Conservation (phyloP, 2,797 vertebrate genomes). For the Siniperca obscura region DNA sequence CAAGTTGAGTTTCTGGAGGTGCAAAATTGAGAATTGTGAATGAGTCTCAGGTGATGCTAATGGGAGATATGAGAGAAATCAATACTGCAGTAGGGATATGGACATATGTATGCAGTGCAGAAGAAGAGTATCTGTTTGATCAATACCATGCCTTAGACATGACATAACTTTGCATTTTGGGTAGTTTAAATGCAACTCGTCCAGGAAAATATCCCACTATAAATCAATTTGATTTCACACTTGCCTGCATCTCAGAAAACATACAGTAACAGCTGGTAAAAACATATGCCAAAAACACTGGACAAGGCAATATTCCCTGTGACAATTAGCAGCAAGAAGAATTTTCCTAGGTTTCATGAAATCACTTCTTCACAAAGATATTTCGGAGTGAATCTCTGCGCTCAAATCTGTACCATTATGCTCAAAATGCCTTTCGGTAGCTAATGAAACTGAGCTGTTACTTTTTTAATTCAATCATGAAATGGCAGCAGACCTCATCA, state of each 20-base stretch:
- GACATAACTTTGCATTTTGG: slow-evolving; percentile 18
- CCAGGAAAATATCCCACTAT: neutral
- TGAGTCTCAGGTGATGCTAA: slow-evolving; percentile 33
- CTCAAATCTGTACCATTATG: slow-evolving; percentile 49
- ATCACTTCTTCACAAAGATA: slow-evolving; percentile 16
- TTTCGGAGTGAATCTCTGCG: neutral
- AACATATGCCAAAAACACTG: slow-evolving; percentile 21
- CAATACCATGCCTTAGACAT: slow-evolving; percentile 23
- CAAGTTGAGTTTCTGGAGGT: slow-evolving; percentile 38
- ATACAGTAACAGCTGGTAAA: neutral
- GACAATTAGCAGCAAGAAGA: slow-evolving; percentile 6
- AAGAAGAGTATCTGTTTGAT: slow-evolving; percentile 17
- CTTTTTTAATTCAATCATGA: slow-evolving; percentile 73
- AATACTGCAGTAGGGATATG: slow-evolving; percentile 19
- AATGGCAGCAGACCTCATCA: slow-evolving; percentile 73
- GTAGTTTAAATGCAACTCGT: slow-evolving; percentile 4
- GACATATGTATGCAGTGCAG: slow-evolving; percentile 10
- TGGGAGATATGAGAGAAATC: slow-evolving; percentile 54
- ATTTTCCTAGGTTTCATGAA: neutral
- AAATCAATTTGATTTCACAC: slow-evolving; percentile 14
- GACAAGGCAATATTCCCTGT: neutral
- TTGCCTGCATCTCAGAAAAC: neutral
- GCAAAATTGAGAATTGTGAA: slow-evolving; percentile 26
- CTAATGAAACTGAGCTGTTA: slow-evolving; percentile 66
- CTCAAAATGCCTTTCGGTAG: slow-evolving; percentile 45